Percentiles rank a stretch among this genome's conserved stretches.
These are phyloP conservation scores for Holacanthella duospinosa DNA, from an alignment of 2,888 invertebrate species.

Conservation along the genomic window DNA sequence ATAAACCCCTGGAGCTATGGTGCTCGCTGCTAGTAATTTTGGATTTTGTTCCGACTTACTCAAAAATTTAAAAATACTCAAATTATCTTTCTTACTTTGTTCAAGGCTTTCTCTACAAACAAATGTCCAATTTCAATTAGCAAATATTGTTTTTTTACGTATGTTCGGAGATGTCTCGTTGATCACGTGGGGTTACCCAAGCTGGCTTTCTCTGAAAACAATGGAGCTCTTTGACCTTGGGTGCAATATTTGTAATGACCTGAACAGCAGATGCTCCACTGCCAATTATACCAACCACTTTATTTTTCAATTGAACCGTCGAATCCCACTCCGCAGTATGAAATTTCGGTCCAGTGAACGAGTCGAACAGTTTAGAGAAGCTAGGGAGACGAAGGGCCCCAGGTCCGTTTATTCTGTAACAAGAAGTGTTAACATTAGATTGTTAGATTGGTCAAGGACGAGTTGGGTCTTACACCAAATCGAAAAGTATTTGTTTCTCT, in stretches of 20 bases:
- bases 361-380: slow-evolving; percentile 20
- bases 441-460: neutral
- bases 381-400: slow-evolving; percentile 21
- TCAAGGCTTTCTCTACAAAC: too few relatives aligned
- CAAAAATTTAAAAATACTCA: too few relatives aligned
- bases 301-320: slow-evolving; percentile 13
- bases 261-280: slow-evolving; percentile 25
- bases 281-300: slow-evolving; percentile 23
- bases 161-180: slow-evolving; percentile 15
- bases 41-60: too few relatives aligned
- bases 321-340: slow-evolving; percentile 27
- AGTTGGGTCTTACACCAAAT: neutral
- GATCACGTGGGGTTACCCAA: slow-evolving; percentile 15
- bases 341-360: slow-evolving; percentile 23
- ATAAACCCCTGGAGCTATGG: too few relatives aligned
- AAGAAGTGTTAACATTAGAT: too few relatives aligned
- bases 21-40: too few relatives aligned
- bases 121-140: too few relatives aligned
- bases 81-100: too few relatives aligned
- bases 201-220: slow-evolving; percentile 23
- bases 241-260: slow-evolving; percentile 21
- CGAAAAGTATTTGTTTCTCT: neutral
- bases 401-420: slow-evolving; percentile 12
- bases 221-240: slow-evolving; percentile 19
- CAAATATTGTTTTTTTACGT: too few relatives aligned